Base-by-base conservation (phyloP, 2,888 invertebrate species). In the Xylota sylvarum region DNA sequence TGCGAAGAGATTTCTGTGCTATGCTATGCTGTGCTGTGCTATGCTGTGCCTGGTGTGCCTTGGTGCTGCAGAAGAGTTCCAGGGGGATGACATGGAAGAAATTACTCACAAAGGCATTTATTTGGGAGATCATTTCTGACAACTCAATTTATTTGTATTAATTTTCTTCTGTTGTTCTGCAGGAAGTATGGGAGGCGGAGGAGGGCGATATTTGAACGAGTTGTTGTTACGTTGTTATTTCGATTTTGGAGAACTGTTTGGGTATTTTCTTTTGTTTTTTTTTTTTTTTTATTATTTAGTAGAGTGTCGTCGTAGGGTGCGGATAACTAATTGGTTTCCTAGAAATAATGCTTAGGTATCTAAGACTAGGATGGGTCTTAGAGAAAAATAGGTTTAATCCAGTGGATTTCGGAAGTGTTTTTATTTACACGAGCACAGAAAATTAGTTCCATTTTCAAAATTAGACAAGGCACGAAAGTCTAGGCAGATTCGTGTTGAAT, bases 71-170 rank as follows among this genome's bases (percentile, higher is more conserved):
- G 5, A 14, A 27, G 48, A 19, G 30, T 40, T 60, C 30, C 23
- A 50, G 58, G 70, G 48, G 80, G 62, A 80, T 76, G 81, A 67
- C 69, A 58, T 48, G 83, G 87, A 90, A 90, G 90, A 90, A 91
- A 92, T 92, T 92, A 92, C 91, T 92, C 92, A 92, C 90, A 90
- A 89, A 91, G 91, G 91, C 91, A 92, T 92, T 92, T 92, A 92
- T 92, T 92, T 92, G 90, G 91, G 91, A 91, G 92, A 92, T 92
- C 92, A 92, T 92, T 91, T 91, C 91, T 92, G 92, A 92, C 92
- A 92, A 92, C 92, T 92, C 92, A 92, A 92, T 92, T 92, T 92
- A 92, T 92, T 92, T 92, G 91, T 92, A 92, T 92, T 92, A 92
- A 92, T 92, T 92, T 92, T 91, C 90, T 89, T 90, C 90, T 91